These are phyloP conservation scores for Tetranychus cinnabarinus DNA, from an alignment of 1,140 invertebrate species.

Conservation along the genomic window DNA sequence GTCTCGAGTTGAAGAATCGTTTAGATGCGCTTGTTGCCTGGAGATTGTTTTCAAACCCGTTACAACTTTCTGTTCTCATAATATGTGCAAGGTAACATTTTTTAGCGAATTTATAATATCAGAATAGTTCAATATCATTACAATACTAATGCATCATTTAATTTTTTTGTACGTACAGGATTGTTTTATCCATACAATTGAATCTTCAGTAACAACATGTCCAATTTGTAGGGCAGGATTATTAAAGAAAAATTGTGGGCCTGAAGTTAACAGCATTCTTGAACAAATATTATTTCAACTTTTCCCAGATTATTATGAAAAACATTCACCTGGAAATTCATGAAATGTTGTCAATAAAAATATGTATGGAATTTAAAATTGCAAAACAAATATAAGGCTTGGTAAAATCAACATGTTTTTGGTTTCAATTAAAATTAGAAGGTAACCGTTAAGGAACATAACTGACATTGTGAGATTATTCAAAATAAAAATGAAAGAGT, in stretches of 20 bases:
- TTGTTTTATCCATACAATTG: neutral
- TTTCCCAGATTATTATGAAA: too few relatives aligned
- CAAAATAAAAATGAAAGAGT: too few relatives aligned
- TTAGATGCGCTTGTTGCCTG: slow-evolving; percentile 56
- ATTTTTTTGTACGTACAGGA: neutral
- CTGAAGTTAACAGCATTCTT: too few relatives aligned
- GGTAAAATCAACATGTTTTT: too few relatives aligned
- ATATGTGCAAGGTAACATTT: slow-evolving; percentile 40
- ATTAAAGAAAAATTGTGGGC: neutral
- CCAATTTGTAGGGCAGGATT: neutral
- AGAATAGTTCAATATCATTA: neutral
- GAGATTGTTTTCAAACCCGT: slow-evolving; percentile 44
- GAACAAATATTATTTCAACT: too few relatives aligned
- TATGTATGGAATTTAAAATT: too few relatives aligned
- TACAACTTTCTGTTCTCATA: slow-evolving; percentile 48
- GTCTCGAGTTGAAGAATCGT: slow-evolving; percentile 35
- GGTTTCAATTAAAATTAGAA: too few relatives aligned
- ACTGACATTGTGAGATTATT: too few relatives aligned
- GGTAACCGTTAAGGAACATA: too few relatives aligned
- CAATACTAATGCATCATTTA: neutral
- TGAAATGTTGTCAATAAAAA: too few relatives aligned
- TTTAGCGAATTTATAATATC: neutral
- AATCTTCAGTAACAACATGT: neutral
- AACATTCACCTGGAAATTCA: neutral
- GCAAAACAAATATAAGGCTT: too few relatives aligned